phyloP scores from a whole-genome alignment of 2,888 invertebrate species.

The Drosophila kuntzei region DNA sequence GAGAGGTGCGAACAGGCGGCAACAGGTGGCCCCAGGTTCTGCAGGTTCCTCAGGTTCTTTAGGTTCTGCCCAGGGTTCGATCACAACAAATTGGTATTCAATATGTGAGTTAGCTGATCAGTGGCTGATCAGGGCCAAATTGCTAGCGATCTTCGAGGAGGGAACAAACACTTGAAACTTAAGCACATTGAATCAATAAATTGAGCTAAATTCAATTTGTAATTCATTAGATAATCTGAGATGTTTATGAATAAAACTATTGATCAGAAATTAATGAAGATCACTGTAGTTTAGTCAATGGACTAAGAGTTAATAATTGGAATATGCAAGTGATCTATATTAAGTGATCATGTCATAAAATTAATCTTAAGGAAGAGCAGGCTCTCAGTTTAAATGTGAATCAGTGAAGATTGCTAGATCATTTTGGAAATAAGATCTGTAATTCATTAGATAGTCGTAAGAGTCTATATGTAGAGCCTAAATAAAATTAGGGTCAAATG shows the following conservation, averaged over 20 bases:
- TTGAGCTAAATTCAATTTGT: constrained; percentile 26
- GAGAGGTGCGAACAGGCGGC: constrained; percentile 73
- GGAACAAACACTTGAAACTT: not conserved
- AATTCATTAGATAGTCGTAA: too few species aligned
- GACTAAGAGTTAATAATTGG: not conserved
- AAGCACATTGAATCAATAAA: constrained; percentile 12
- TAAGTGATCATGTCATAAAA: too few species aligned
- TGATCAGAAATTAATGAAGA: not conserved
- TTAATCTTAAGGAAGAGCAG: too few species aligned
- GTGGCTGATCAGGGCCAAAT: constrained; percentile 21
- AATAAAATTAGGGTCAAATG: not conserved
- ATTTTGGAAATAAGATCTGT: too few species aligned
- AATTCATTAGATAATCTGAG: constrained; percentile 1
- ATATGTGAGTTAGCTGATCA: constrained; percentile 43
- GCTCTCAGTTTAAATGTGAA: too few species aligned
- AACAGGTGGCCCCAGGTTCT: constrained; percentile 48
- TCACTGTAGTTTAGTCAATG: not conserved
- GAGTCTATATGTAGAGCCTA: too few species aligned
- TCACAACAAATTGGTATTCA: constrained; percentile 60
- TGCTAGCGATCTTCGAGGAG: constrained; percentile 13
- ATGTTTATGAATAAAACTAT: not conserved
- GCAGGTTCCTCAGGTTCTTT: constrained; percentile 17
- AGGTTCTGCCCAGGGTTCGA: constrained; percentile 49
- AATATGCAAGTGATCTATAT: not conserved
- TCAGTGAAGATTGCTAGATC: too few species aligned